Percentiles rank a stretch among this genome's conserved stretches.
Conservation (phyloP, 2,797 vertebrate genomes). For the Eulemur mongoz region DNA sequence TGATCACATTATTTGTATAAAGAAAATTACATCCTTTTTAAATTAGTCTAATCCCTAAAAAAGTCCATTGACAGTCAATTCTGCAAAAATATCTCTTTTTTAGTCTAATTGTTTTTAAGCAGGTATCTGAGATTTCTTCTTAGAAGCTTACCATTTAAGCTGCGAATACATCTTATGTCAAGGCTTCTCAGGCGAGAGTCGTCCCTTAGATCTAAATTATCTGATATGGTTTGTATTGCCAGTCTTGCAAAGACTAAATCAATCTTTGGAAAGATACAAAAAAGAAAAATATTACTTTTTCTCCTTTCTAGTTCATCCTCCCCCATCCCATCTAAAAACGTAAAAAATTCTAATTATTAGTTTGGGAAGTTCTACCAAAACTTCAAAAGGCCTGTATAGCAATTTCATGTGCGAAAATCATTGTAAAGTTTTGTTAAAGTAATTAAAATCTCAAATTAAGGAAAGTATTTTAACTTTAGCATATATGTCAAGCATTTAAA, state of each 20-base stretch:
- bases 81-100: constrained; percentile 43
- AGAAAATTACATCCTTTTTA: constrained; percentile 11
- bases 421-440: background rate
- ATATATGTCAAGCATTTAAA: background rate
- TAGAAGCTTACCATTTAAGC: constrained; percentile 92
- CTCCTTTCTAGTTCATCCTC: constrained; percentile 53
- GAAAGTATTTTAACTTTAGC: constrained; percentile 46
- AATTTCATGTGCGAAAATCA: constrained; percentile 31
- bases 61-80: constrained; percentile 22
- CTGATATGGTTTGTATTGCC: constrained; percentile 93
- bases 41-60: background rate
- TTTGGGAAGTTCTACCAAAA: constrained; percentile 44
- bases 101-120: constrained; percentile 38
- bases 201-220: constrained; percentile 96
- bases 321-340: background rate
- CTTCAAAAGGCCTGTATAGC: constrained; percentile 29
- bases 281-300: constrained; percentile 64
- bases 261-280: constrained; percentile 87
- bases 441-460: constrained; percentile 52
- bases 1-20: background rate
- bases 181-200: constrained; percentile 94
- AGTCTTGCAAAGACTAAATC: constrained; percentile 98
- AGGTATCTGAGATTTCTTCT: constrained; percentile 55
- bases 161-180: constrained; percentile 97
- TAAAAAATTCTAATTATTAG: constrained; percentile 49